These are phyloP conservation scores for Drosophila tsacasi DNA, from an alignment of 1,140 invertebrate species.

Conservation along the genomic window DNA sequence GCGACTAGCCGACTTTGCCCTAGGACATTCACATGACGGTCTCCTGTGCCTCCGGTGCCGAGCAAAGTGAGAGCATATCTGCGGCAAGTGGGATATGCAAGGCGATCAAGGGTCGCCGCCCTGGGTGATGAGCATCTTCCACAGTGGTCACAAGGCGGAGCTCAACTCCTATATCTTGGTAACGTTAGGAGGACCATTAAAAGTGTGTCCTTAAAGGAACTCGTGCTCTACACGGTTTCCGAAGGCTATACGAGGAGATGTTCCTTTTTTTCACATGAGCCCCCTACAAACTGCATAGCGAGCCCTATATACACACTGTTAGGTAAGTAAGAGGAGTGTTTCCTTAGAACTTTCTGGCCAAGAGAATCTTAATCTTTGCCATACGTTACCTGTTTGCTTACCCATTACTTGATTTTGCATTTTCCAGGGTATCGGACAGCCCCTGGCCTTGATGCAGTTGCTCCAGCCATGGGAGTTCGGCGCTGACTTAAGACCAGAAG, in stretches of 20 bases:
- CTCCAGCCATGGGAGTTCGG: constrained; percentile 18
- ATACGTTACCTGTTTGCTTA: neutral
- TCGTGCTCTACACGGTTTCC: constrained; percentile 12
- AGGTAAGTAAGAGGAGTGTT: constrained; percentile 4
- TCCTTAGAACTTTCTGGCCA: neutral
- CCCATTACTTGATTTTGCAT: neutral
- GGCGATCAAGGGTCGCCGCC: neutral
- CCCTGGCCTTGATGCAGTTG: constrained; percentile 6
- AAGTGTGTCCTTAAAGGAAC: neutral
- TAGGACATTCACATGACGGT: constrained; percentile 14
- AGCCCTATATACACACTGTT: constrained; percentile 7
- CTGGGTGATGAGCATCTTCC: constrained; percentile 55
- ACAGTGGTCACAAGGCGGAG: neutral
- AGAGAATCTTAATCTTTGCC: neutral
- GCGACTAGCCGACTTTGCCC: neutral
- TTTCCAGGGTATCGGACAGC: neutral
- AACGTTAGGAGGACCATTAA: no score
- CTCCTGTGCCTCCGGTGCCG: constrained; percentile 37
- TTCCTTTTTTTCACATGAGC: neutral
- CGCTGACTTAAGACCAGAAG: neutral
- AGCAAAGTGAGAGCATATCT: constrained; percentile 26
- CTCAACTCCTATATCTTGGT: no score
- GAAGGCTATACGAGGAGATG: neutral
- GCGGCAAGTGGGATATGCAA: neutral
- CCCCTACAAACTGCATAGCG: constrained; percentile 28